Evolutionary conservation across 2,888 invertebrate species (phyloP).

Genomic region (Helicoverpa assulta): DNA sequence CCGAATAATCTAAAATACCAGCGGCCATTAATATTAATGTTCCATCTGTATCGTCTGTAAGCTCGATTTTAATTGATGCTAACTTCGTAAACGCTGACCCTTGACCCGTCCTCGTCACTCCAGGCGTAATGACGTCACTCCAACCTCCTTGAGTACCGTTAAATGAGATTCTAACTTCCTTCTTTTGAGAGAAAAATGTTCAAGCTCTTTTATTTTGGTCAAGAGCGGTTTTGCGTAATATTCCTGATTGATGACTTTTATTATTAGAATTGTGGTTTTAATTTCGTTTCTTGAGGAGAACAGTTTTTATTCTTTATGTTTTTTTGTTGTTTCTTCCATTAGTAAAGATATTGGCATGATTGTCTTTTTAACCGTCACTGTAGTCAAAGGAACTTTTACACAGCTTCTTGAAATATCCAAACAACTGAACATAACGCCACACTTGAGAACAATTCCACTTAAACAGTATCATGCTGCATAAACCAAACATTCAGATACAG

Average conservation of each 20-base stretch:
- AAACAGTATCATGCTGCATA: constrained; percentile 37
- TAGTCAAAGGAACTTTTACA: too few relatives aligned
- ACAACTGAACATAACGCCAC: constrained; percentile 8
- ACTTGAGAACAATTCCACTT: constrained; percentile 19
- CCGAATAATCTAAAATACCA: not conserved
- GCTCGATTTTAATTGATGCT: constrained; percentile 38
- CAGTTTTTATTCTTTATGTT: not conserved
- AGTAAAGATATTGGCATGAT: not conserved
- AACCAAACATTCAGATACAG: constrained; percentile 50
- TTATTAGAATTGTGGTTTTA: not conserved
- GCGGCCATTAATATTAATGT: not conserved
- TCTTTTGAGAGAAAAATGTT: constrained; percentile 2
- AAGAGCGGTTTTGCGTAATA: not conserved
- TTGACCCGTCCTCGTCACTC: constrained; percentile 19
- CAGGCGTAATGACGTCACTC: constrained; percentile 28
- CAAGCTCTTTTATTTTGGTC: not conserved
- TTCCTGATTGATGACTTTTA: constrained; percentile 6
- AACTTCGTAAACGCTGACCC: constrained; percentile 37
- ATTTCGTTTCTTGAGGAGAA: too few relatives aligned
- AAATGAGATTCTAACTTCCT: constrained; percentile 32
- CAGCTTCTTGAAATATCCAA: constrained; percentile 5
- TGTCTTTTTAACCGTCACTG: too few relatives aligned
- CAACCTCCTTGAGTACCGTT: constrained; percentile 23
- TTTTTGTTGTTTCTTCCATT: not conserved
- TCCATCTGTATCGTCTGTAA: constrained; percentile 14